phyloP scores from a whole-genome alignment of 2,797 vertebrate genomes.

The Anas bernieri region DNA sequence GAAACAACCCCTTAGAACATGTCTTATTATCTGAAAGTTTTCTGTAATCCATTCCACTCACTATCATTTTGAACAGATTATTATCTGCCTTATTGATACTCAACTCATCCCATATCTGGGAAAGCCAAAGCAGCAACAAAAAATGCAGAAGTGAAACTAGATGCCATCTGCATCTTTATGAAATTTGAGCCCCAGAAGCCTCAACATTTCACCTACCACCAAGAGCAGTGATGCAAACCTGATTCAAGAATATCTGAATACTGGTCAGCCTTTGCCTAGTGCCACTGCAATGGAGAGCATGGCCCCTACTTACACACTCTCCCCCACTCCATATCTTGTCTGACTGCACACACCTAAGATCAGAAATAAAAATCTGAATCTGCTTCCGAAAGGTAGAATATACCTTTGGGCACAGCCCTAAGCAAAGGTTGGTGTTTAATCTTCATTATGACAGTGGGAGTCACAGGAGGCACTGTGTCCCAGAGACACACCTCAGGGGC shows the following conservation, averaged over 20 bases:
- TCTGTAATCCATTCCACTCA: not conserved
- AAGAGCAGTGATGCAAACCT: not conserved
- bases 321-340: not conserved
- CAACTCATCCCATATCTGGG: not conserved
- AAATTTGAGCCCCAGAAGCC: not conserved
- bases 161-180: not conserved
- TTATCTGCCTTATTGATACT: not conserved
- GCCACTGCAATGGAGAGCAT: fast-evolving
- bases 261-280: not conserved
- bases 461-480: not conserved
- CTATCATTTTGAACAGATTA: not conserved
- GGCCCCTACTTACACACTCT: not conserved
- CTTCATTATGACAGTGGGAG: not conserved
- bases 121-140: not conserved
- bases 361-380: not conserved
- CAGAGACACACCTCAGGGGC: slow-evolving; percentile 28
- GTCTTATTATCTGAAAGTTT: not conserved
- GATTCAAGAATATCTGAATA: not conserved
- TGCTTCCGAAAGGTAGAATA: not conserved
- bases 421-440: slow-evolving; percentile 54
- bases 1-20: not conserved
- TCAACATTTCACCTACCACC: not conserved
- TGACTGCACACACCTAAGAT: not conserved
- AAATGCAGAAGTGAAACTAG: not conserved
- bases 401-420: slow-evolving; percentile 20